These are phyloP conservation scores for Sipha flava DNA, from an alignment of 1,140 invertebrate genomes.

Conservation along the genomic window DNA sequence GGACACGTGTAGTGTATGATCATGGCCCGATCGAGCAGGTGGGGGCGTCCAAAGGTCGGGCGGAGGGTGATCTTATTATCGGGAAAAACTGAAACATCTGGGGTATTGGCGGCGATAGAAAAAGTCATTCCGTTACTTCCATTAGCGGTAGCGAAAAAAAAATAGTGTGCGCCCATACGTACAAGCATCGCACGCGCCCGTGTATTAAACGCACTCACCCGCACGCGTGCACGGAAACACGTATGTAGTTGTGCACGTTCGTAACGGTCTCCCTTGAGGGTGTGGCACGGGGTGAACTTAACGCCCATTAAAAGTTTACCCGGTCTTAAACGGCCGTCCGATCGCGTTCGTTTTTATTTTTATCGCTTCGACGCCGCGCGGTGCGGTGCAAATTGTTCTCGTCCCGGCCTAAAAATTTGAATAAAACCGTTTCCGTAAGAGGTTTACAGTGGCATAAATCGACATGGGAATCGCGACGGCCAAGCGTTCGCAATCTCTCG, in stretches of 20 bases:
- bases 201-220: too few species aligned
- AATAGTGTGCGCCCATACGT: not conserved
- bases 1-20: too few species aligned
- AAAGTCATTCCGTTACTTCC: conserved; percentile 24
- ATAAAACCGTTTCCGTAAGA: too few species aligned
- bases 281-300: not conserved
- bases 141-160: not conserved
- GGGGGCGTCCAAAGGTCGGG: too few species aligned
- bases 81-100: conserved; percentile 16
- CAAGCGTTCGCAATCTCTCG: too few species aligned
- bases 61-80: too few species aligned
- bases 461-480: too few species aligned
- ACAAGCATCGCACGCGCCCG: not conserved
- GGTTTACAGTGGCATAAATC: too few species aligned
- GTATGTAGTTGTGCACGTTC: not conserved
- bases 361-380: conserved; percentile 5
- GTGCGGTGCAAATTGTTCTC: too few species aligned
- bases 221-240: not conserved
- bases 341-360: conserved; percentile 9
- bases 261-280: not conserved
- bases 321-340: not conserved
- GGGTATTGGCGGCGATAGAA: not conserved
- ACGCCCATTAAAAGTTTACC: conserved; percentile 25
- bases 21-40: too few species aligned
- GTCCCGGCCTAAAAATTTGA: too few species aligned